phyloP scores from a whole-genome alignment of 2,888 invertebrate genomes.

The Diarsia rubi region DNA sequence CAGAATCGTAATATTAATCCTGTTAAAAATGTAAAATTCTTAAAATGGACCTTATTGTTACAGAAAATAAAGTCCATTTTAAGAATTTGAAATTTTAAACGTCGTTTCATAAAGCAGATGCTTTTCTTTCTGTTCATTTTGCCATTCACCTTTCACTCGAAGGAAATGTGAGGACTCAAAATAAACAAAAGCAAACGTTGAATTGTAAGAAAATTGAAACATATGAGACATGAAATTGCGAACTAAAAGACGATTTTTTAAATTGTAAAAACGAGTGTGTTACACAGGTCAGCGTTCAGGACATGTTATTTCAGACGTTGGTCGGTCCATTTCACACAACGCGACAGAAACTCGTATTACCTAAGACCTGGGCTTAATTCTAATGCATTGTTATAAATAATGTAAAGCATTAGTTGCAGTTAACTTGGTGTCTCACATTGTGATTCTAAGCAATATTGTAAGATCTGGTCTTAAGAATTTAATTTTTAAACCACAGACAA shows the following conservation, averaged over 20 bases:
- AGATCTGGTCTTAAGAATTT: not conserved
- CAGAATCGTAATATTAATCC: no score
- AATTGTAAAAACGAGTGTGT: no score
- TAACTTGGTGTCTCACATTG: conserved; percentile 15
- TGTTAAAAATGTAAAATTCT: no score
- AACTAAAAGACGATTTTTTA: not conserved
- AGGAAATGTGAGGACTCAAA: not conserved
- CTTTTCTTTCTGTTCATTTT: not conserved
- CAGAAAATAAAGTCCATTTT: no score
- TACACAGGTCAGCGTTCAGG: conserved; percentile 3
- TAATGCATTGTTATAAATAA: conserved; percentile 18
- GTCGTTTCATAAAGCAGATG: no score
- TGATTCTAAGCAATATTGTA: not conserved
- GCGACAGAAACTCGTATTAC: not conserved
- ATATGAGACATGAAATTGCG: not conserved
- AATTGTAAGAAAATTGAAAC: not conserved
- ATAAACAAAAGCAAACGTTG: not conserved
- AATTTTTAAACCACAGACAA: not conserved
- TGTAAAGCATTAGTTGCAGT: conserved; percentile 30
- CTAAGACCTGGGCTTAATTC: conserved; percentile 18
- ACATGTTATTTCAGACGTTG: conserved; percentile 29
- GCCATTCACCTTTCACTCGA: not conserved
- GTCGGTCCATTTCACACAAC: conserved; percentile 10
- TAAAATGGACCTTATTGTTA: no score
- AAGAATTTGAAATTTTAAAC: no score